Conservation (phyloP, 1,140 invertebrate genomes). For the Triops longicaudatus region DNA sequence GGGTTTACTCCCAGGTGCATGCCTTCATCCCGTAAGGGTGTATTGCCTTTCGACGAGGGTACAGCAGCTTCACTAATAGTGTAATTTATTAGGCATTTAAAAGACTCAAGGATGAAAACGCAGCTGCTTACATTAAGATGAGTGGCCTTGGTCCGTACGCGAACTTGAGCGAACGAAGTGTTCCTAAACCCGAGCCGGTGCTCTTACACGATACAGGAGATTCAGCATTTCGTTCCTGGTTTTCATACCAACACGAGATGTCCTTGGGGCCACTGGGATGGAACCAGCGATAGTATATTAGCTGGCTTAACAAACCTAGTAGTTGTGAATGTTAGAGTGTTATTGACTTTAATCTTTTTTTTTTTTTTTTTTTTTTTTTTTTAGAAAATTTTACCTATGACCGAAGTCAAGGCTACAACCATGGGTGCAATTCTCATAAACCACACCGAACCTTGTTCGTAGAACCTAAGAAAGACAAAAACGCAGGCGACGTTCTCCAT, state of each 20-base stretch:
- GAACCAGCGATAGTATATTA: slow-evolving; percentile 56
- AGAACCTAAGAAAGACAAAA: slow-evolving; percentile 45
- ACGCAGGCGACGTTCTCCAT: slow-evolving; percentile 54
- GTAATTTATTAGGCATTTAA: no score
- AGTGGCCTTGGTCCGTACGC: not conserved
- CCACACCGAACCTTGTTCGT: slow-evolving; percentile 35
- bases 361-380: no score
- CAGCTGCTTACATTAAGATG: not conserved
- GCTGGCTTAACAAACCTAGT: slow-evolving; percentile 50
- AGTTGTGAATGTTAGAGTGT: slow-evolving; percentile 29
- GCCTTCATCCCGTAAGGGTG: not conserved
- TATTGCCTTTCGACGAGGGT: not conserved
- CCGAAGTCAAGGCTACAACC: slow-evolving; percentile 47
- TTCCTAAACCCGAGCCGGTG: not conserved
- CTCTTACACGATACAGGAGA: not conserved
- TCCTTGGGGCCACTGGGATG: slow-evolving; percentile 45
- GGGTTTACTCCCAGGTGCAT: not conserved
- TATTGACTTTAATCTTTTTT: slow-evolving; percentile 19
- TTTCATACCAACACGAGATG: not conserved
- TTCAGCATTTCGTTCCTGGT: not conserved
- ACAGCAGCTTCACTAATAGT: not conserved
- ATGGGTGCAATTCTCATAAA: slow-evolving; percentile 44
- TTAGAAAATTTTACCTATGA: slow-evolving; percentile 43
- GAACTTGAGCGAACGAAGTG: not conserved
- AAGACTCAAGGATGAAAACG: not conserved